These are phyloP conservation scores for Caenorhabditis doughertyi DNA, from an alignment of 2,888 invertebrate genomes.

Conservation along the genomic window DNA sequence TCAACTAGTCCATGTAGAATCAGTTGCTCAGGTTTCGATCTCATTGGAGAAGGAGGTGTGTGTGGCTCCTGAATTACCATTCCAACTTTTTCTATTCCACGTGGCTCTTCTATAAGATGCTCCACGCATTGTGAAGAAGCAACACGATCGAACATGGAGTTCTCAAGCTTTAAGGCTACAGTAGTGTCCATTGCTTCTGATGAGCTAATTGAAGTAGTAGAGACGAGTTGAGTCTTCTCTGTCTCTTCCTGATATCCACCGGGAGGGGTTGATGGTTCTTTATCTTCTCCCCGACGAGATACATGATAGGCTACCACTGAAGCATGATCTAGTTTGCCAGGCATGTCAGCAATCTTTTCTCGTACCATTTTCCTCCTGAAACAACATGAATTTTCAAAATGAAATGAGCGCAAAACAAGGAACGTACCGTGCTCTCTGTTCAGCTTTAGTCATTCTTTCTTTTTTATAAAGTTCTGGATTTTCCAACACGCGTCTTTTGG, in stretches of 20 bases:
- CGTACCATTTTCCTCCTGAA: slow-evolving; percentile 87
- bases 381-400: neutral
- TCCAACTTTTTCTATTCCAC: slow-evolving; percentile 22
- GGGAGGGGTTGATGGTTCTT: slow-evolving; percentile 41
- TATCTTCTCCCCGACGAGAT: slow-evolving; percentile 79
- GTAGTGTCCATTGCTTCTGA: slow-evolving; percentile 55
- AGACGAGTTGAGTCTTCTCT: slow-evolving; percentile 14
- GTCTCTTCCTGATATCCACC: neutral
- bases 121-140: slow-evolving; percentile 46
- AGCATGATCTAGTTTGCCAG: slow-evolving; percentile 93
- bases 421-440: slow-evolving; percentile 64
- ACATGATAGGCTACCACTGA: slow-evolving; percentile 89
- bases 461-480: slow-evolving; percentile 88
- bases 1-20: slow-evolving; percentile 56
- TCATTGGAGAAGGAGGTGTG: slow-evolving; percentile 50
- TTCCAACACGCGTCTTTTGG: slow-evolving; percentile 90
- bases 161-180: slow-evolving; percentile 33
- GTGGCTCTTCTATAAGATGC: slow-evolving; percentile 32
- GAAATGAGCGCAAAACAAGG: too few relatives aligned
- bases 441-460: slow-evolving; percentile 76
- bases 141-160: slow-evolving; percentile 44
- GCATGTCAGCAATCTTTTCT: slow-evolving; percentile 89
- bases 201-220: slow-evolving; percentile 29
- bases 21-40: slow-evolving; percentile 51
- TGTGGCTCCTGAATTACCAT: slow-evolving; percentile 17